Base-by-base conservation (phyloP, 1,140 invertebrate species). In the Holotrichia oblita region DNA sequence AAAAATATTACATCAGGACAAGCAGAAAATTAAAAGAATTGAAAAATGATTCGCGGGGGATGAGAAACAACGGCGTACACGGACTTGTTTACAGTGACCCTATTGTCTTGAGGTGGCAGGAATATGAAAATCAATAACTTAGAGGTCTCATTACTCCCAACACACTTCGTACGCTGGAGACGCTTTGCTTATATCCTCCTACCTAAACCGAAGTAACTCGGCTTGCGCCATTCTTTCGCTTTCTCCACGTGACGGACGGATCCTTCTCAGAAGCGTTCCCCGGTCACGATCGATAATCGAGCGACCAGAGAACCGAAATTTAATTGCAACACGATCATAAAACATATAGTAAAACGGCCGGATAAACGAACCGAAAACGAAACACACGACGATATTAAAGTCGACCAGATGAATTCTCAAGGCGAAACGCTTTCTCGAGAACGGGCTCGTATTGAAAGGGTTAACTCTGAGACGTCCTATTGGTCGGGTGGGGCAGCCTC, bases 401-500 rank as follows among this genome's bases (percentile, higher is more conserved):
- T 69, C n/a, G 73, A 42, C 59, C 73, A 61, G 78, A 17, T n/a
- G 44, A 76, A 61, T 75, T 73, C 61, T 69, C 44, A 40, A 76
- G 22, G 61, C 27, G 77, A 55, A 73, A 72, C 48, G 44, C 59
- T 14, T 14, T 42, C 76, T 34, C 8, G 55, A 76, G n/a, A 69
- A 73, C 44, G 77, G 48, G 22, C 42, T 22, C 27, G 20, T 34
- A 27, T 12, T 34, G 78, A 59, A 79, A 69, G 78, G 73, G 77
- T 78, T 78, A 72, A 74, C 77, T 78, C 77, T 72, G 84, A 85
- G 84, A 85, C 85, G 83, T 82, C 82, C 82, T 82, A 85, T 85
- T 86, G 84, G 85, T 85, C 82, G 82, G 81, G 85, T 82, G 83
- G 85, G 85, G 84, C 82, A 80, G 79, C 83, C 84, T 83, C 83